Percentiles rank a stretch among this genome's conserved stretches.
phyloP scores from a whole-genome alignment of 2,797 vertebrate genomes.

The Selene dorsalis region DNA sequence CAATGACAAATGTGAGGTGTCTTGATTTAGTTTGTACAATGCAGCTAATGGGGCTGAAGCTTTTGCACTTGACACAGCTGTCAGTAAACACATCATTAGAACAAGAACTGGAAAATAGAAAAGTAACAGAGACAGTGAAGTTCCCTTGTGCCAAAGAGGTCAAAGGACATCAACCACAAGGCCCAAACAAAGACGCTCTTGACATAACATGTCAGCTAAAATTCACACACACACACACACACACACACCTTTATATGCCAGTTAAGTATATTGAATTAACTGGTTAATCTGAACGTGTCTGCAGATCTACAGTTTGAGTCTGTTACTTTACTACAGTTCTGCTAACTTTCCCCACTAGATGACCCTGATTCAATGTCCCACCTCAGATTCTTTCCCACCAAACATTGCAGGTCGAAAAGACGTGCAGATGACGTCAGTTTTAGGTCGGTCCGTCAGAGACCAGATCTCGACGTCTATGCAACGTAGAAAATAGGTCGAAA shows the following conservation, averaged over 20 bases:
- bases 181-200: not conserved
- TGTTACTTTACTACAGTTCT: not conserved
- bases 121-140: not conserved
- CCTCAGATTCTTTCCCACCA: too few species aligned
- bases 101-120: not conserved
- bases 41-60: not conserved
- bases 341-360: too few species aligned
- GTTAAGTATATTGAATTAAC: slow-evolving; percentile 13
- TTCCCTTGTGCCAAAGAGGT: not conserved
- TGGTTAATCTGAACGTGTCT: slow-evolving; percentile 23
- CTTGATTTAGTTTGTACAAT: not conserved
- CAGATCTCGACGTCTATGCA: too few species aligned
- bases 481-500: too few species aligned
- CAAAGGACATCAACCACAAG: not conserved
- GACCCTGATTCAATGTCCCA: too few species aligned
- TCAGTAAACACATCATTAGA: not conserved
- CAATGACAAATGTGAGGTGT: not conserved
- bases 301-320: slow-evolving; percentile 10
- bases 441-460: too few species aligned
- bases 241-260: not conserved
- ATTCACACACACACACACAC: not conserved
- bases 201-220: not conserved
- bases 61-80: slow-evolving; percentile 7
- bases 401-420: too few species aligned
- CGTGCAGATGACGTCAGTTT: too few species aligned